These are phyloP conservation scores for Pollicipes pollicipes DNA, from an alignment of 1,140 invertebrate species.

Conservation along the genomic window DNA sequence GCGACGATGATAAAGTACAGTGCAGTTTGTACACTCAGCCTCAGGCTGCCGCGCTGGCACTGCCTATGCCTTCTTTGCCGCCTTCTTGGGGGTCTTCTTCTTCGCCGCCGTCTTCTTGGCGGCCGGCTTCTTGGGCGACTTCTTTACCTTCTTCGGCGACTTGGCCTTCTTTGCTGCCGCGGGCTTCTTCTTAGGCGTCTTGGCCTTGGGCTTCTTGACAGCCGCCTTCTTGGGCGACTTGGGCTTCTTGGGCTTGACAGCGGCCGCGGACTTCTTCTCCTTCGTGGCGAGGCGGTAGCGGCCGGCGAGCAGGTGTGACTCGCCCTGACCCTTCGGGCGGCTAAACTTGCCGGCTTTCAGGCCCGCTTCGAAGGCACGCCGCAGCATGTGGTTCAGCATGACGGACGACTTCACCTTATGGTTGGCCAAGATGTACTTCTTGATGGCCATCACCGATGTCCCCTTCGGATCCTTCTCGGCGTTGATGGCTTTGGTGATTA, in stretches of 20 bases:
- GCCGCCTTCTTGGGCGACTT: background rate
- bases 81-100: background rate
- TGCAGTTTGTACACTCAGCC: background rate
- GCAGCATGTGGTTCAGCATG: background rate
- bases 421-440: constrained; percentile 19
- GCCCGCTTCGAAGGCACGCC: background rate
- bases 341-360: background rate
- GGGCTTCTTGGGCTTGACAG: no score
- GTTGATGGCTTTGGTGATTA: constrained; percentile 20
- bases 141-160: background rate
- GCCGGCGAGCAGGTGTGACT: background rate
- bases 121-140: background rate
- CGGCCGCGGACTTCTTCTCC: background rate
- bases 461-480: constrained; percentile 17
- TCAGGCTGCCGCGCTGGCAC: background rate
- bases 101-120: background rate
- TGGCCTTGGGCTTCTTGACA: background rate
- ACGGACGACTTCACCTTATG: constrained; percentile 18
- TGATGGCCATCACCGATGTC: constrained; percentile 18
- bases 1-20: background rate
- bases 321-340: background rate
- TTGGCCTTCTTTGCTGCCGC: background rate
- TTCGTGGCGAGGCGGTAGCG: background rate
- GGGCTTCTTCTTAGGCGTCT: background rate
- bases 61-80: no score